phyloP scores from a whole-genome alignment of 2,113 vertebrate species.

The Panthera tigris region DNA sequence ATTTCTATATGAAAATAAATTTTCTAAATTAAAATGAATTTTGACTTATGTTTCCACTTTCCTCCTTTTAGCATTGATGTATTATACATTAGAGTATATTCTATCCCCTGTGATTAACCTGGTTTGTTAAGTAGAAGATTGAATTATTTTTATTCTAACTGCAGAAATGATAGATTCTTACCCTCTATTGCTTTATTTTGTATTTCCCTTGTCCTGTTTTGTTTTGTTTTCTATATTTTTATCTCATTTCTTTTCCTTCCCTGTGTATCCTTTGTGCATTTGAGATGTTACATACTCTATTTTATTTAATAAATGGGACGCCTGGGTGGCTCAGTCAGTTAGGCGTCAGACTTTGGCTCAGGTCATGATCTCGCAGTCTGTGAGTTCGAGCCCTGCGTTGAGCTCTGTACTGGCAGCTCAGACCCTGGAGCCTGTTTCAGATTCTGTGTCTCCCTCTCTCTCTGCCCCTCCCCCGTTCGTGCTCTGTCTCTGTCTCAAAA shows the following conservation, averaged over 20 bases:
- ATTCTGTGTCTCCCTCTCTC: no score
- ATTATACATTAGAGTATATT: background rate
- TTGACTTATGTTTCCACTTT: background rate
- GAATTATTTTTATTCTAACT: background rate
- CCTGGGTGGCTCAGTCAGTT: no score
- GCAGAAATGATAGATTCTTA: background rate
- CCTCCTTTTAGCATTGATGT: background rate
- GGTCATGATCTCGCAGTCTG: no score
- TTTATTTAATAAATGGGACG: background rate
- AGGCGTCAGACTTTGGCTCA: no score
- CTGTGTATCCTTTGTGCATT: background rate
- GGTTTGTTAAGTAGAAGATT: background rate
- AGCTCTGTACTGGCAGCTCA: no score
- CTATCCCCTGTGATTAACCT: background rate
- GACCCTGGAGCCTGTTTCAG: no score
- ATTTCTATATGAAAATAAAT: background rate
- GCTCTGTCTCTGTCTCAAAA: no score
- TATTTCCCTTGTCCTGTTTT: background rate
- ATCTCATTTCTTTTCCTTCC: background rate
- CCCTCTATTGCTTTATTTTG: background rate
- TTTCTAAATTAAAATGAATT: background rate
- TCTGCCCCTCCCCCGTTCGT: no score
- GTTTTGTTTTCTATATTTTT: background rate
- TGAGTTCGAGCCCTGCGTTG: no score
- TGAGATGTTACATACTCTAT: background rate